These are phyloP conservation scores for Papilio machaon DNA, from an alignment of 1,140 invertebrate species.

Conservation along the genomic window DNA sequence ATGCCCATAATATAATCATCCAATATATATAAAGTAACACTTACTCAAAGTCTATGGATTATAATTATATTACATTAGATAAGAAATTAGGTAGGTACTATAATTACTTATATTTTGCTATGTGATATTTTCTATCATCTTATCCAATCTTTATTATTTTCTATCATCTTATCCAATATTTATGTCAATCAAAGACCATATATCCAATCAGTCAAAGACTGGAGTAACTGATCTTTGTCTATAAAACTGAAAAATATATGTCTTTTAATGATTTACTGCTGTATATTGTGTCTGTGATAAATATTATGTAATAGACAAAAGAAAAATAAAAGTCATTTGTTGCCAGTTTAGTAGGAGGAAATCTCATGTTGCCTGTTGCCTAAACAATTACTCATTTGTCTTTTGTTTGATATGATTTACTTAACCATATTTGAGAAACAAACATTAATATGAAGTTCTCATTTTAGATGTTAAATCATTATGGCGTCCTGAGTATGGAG, in stretches of 20 bases:
- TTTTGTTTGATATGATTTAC: slow-evolving; percentile 34
- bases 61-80: slow-evolving; percentile 12
- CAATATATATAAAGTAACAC: not conserved
- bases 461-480: slow-evolving; percentile 89
- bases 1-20: not conserved
- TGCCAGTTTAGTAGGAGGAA: slow-evolving; percentile 44
- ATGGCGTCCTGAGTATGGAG: slow-evolving; percentile 99
- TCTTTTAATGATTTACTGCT: not conserved
- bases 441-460: slow-evolving; percentile 33
- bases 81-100: not conserved
- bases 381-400: slow-evolving; percentile 40
- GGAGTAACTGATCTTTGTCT: not conserved
- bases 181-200: not conserved
- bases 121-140: slow-evolving; percentile 4
- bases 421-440: not conserved
- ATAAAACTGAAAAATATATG: not conserved
- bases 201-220: too few species aligned
- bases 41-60: not conserved
- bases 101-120: slow-evolving; percentile 16
- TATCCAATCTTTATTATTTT: slow-evolving; percentile 7
- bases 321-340: slow-evolving; percentile 28
- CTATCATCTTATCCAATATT: not conserved
- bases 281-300: not conserved
- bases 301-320: slow-evolving; percentile 32
- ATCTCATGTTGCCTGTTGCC: slow-evolving; percentile 57